Evolutionary conservation across 1,140 invertebrate species (phyloP).

Genomic region (Aporrectodea caliginosa): DNA sequence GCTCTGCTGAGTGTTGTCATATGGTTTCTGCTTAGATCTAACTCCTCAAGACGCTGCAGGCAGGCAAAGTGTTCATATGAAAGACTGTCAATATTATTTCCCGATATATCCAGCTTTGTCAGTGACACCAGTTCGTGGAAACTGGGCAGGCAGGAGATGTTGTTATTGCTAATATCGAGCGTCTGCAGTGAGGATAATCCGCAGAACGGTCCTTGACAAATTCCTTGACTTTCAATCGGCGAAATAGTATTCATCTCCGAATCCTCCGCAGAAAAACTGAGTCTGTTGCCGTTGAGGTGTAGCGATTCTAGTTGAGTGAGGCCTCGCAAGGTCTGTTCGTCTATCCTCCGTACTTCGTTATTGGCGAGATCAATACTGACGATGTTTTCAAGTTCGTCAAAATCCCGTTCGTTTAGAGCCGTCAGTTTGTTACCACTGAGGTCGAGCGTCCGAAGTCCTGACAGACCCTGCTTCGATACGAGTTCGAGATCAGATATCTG

Average conservation of each 20-base stretch:
- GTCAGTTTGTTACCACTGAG: not conserved
- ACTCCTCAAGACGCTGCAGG: not conserved
- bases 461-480: not conserved
- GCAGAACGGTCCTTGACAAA: not conserved
- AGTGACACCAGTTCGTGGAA: not conserved
- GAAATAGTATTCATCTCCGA: too few species aligned
- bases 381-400: not conserved
- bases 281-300: not conserved
- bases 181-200: not conserved
- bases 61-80: not conserved
- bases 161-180: not conserved
- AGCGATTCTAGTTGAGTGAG: not conserved
- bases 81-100: not conserved
- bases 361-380: not conserved
- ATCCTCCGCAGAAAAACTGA: too few species aligned
- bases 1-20: not conserved
- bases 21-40: not conserved
- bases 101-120: not conserved
- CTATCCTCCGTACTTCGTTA: not conserved
- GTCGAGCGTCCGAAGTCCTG: not conserved
- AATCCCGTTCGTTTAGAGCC: not conserved
- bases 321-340: not conserved
- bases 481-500: not conserved
- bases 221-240: too few species aligned
- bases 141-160: not conserved